These are phyloP conservation scores for Drosophila incognita DNA, from an alignment of 2,888 invertebrate genomes.

Conservation along the genomic window DNA sequence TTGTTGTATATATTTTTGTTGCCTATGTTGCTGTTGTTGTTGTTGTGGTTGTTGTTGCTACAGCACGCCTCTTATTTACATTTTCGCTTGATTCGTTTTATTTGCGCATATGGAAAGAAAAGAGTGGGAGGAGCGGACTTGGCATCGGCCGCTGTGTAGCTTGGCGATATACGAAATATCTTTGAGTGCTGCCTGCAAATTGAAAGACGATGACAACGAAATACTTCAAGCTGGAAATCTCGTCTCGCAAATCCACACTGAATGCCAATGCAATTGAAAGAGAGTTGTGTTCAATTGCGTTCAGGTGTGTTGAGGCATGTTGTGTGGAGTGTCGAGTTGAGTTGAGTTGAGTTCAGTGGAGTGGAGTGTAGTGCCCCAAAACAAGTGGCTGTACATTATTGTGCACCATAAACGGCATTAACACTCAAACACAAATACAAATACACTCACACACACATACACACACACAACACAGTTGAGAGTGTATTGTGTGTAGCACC, in stretches of 20 bases:
- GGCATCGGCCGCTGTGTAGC: slow-evolving; percentile 3
- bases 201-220: slow-evolving; percentile 69
- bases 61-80: slow-evolving; percentile 76
- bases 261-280: slow-evolving; percentile 57
- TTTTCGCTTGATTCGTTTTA: slow-evolving; percentile 79
- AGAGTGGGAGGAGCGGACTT: neutral
- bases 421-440: slow-evolving; percentile 17
- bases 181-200: slow-evolving; percentile 56
- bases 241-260: slow-evolving; percentile 45
- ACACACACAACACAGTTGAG: neutral
- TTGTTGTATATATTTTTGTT: neutral
- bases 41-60: neutral
- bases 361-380: slow-evolving; percentile 27
- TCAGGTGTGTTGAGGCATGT: slow-evolving; percentile 18
- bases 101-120: slow-evolving; percentile 63
- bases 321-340: slow-evolving; percentile 3
- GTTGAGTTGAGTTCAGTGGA: slow-evolving; percentile 15
- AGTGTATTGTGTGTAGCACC: slow-evolving; percentile 13
- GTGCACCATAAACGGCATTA: slow-evolving; percentile 51
- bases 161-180: slow-evolving; percentile 38
- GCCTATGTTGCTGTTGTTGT: slow-evolving; percentile 12
- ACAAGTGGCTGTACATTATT: slow-evolving; percentile 55
- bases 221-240: slow-evolving; percentile 60
- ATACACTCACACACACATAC: slow-evolving; percentile 6
- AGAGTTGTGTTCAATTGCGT: slow-evolving; percentile 21